Percentiles rank a stretch among this genome's conserved stretches.
phyloP scores from a whole-genome alignment of 2,888 invertebrate genomes.

The Agonopterix arenella region DNA sequence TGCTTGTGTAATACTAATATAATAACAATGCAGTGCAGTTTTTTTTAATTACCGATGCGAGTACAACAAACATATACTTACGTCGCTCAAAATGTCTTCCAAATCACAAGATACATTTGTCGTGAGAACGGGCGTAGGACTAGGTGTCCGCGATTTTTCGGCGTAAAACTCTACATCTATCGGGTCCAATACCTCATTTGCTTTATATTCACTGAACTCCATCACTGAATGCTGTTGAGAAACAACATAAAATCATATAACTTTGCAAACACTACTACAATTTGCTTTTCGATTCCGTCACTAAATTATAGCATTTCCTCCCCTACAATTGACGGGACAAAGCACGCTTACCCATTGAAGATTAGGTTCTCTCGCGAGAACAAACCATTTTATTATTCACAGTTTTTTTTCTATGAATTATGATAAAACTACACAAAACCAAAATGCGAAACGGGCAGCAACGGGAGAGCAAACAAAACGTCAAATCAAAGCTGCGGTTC shows the following conservation, averaged over 20 bases:
- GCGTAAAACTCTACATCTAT: slow-evolving; percentile 54
- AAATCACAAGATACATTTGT: slow-evolving; percentile 63
- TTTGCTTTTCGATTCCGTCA: slow-evolving; percentile 19
- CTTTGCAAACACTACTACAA: slow-evolving; percentile 37
- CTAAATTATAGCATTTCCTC: slow-evolving; percentile 6
- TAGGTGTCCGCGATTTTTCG: slow-evolving; percentile 51
- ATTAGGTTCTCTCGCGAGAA: slow-evolving; percentile 72
- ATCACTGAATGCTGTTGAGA: slow-evolving; percentile 67
- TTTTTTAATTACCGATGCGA: background rate
- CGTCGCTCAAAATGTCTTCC: slow-evolving; percentile 74
- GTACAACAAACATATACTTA: slow-evolving; percentile 32
- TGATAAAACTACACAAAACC: background rate
- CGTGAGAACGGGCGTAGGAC: slow-evolving; percentile 56
- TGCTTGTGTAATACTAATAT: no score
- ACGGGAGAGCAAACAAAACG: slow-evolving; percentile 1
- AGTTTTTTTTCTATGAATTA: background rate
- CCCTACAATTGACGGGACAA: slow-evolving; percentile 11
- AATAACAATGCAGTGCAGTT: background rate
- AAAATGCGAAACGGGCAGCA: background rate
- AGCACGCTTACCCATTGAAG: slow-evolving; percentile 60
- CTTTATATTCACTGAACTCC: slow-evolving; percentile 67
- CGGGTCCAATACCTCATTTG: slow-evolving; percentile 62
- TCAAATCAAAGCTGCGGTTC: background rate
- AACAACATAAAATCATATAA: slow-evolving; percentile 40
- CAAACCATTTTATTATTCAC: slow-evolving; percentile 50